Evolutionary conservation across 2,888 invertebrate species (phyloP), one percentile per base, ranked within the genome.

Genomic region (Tetanocera ferruginea): DNA sequence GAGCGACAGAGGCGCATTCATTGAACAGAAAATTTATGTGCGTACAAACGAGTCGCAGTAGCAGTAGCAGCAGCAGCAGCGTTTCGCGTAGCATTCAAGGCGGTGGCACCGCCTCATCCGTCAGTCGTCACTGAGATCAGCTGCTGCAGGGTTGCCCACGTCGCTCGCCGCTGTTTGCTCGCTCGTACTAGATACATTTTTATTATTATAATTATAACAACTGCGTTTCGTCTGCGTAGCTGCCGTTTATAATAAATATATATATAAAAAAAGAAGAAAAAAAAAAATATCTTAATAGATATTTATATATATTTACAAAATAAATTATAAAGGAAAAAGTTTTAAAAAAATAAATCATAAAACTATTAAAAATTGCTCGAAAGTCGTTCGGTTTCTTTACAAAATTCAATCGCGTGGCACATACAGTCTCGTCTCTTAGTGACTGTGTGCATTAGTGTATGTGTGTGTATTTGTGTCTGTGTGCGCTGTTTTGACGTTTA

Each of bases 101-200:
- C 57, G 69, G 69, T 17, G 76, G 51, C 69, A 70, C 62, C 69
- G 62, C 62, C 60, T 70, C 69, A 70, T 76, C 51, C 80, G 83
- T 85, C 82, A 85, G 85, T 87, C 85, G 85, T 84, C 84, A 84
- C 83, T 85, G 83, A 83, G 83, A 85, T 86, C 84, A 85, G 85
- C 84, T 86, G 83, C 85, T 83, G 85, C 83, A 84, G 84, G 84
- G 85, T 86, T 84, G 87, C 76, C 67, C 34, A 19, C 62, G 60
- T 37, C 78, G 78, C 73, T 77, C 73, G 62, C 73, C 60, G 62
- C 60, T 73, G 60, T 49, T 62, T 51, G 69, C 43, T 73, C 49
- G 57, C 25, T 72, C 69, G 76, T 60, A 69, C 25, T 51, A 69
- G 23, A 51, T 14, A 51, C 23, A 69, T 69, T 69, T 51, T 51